Conservation (phyloP, 1,140 invertebrate species). For the Bombyx mandarina region DNA sequence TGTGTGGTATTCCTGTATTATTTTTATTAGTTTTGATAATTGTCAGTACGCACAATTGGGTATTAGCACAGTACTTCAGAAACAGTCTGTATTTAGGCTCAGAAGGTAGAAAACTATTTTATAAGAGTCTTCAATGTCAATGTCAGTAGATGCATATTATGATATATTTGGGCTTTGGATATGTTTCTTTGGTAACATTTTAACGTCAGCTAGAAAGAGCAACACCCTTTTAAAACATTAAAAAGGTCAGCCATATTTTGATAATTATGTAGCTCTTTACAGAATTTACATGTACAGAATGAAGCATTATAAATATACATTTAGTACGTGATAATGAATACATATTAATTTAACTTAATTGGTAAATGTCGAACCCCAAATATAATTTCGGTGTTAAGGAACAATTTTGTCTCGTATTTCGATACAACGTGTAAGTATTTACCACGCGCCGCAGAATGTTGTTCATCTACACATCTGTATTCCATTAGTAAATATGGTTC, state of each 20-base stretch:
- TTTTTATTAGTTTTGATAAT: background rate
- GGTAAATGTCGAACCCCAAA: background rate
- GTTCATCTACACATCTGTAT: conserved; percentile 57
- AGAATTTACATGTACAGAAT: too few species aligned
- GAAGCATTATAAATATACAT: too few species aligned
- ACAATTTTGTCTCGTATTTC: background rate
- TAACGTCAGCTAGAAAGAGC: too few species aligned
- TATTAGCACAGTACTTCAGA: background rate
- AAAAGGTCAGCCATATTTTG: too few species aligned
- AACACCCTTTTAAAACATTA: too few species aligned
- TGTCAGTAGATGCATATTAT: too few species aligned
- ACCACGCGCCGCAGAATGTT: conserved; percentile 42
- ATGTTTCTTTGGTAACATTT: too few species aligned
- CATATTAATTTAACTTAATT: background rate
- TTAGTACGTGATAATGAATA: background rate
- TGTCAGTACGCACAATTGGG: background rate
- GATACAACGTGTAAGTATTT: conserved; percentile 34
- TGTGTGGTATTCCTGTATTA: background rate
- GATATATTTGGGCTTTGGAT: too few species aligned
- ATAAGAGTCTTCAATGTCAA: too few species aligned
- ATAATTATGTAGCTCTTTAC: too few species aligned
- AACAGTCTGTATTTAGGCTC: too few species aligned
- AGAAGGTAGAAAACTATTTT: too few species aligned
- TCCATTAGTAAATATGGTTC: conserved; percentile 62
- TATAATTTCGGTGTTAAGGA: background rate